phyloP scores from a whole-genome alignment of 1,140 invertebrate genomes.

The Chymomyza costata region DNA sequence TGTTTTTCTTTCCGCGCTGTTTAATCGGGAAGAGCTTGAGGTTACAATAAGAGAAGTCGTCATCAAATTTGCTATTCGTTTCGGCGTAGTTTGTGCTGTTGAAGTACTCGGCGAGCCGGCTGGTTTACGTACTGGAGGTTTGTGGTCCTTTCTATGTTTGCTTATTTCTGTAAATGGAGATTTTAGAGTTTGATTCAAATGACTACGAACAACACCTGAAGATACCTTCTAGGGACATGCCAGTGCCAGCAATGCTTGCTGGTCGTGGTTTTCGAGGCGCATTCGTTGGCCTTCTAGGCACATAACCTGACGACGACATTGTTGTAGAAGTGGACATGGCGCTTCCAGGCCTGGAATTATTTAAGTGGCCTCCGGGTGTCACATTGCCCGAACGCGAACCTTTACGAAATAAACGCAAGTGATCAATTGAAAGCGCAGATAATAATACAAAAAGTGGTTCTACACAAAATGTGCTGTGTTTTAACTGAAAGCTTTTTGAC shows the following conservation, averaged over 20 bases:
- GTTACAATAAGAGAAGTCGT: conserved; percentile 72
- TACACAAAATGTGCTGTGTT: too few relatives aligned
- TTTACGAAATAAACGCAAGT: conserved; percentile 22
- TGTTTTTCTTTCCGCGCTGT: conserved; percentile 77
- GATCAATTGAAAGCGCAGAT: too few relatives aligned
- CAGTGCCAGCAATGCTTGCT: conserved; percentile 90
- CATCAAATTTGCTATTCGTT: conserved; percentile 73
- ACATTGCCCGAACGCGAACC: conserved; percentile 81
- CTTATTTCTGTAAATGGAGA: conserved; percentile 50
- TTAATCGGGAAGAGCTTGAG: conserved; percentile 63
- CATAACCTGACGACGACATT: conserved; percentile 60
- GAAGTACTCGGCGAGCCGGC: conserved; percentile 53
- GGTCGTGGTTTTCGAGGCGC: conserved; percentile 78
- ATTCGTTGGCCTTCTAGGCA: conserved; percentile 52
- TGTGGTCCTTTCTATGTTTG: conserved; percentile 67
- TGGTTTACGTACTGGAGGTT: conserved; percentile 64
- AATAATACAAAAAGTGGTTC: too few relatives aligned
- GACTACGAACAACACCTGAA: conserved; percentile 6
- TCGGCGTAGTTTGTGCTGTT: conserved; percentile 72
- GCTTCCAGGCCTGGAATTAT: conserved; percentile 86
- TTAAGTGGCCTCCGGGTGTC: conserved; percentile 78
- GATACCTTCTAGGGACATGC: conserved; percentile 79
- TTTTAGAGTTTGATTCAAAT: not conserved
- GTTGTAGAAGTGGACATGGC: conserved; percentile 80
- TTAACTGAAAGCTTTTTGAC: too few relatives aligned